A percentile compares a stretch with the other conserved stretches of the same genome.
Conservation (phyloP, 1,140 invertebrate species). For the Heliconius hermathena region DNA sequence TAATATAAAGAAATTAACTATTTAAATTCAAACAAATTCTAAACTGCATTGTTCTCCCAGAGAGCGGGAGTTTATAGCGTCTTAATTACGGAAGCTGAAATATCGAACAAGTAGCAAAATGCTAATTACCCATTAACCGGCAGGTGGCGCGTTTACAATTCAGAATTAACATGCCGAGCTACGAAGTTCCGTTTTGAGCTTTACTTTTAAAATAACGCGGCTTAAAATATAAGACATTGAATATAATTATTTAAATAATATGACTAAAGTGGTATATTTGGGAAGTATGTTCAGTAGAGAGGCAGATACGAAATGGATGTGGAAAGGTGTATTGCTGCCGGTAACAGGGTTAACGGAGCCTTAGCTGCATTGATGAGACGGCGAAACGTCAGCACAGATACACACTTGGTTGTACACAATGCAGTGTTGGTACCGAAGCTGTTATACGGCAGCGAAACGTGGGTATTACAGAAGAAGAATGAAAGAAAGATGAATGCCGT, state of each 20-base stretch:
- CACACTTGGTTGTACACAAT: too few species aligned
- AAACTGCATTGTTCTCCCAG: background rate
- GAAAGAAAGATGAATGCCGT: too few species aligned
- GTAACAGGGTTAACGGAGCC: too few species aligned
- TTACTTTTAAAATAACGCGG: slow-evolving; percentile 20
- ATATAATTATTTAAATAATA: background rate
- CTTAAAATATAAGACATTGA: background rate
- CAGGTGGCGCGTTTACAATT: slow-evolving; percentile 30
- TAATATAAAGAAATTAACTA: background rate
- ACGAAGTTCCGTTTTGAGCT: slow-evolving; percentile 10
- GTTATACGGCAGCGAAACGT: too few species aligned
- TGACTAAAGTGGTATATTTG: too few species aligned
- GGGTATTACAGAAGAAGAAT: too few species aligned
- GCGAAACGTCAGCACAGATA: too few species aligned
- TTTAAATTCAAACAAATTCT: background rate
- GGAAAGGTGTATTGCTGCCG: too few species aligned
- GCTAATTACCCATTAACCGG: slow-evolving; percentile 28
- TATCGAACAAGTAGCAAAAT: slow-evolving; percentile 31
- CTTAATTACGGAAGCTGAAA: slow-evolving; percentile 27
- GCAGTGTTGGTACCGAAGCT: too few species aligned
- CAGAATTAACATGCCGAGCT: slow-evolving; percentile 24
- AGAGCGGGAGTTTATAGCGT: slow-evolving; percentile 16
- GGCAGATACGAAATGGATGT: too few species aligned
- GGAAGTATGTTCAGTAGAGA: too few species aligned
- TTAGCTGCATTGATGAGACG: too few species aligned